A percentile compares a stretch with the other conserved stretches of the same genome.
Conservation (phyloP, 2,797 vertebrate species). For the Sebastes minor region DNA sequence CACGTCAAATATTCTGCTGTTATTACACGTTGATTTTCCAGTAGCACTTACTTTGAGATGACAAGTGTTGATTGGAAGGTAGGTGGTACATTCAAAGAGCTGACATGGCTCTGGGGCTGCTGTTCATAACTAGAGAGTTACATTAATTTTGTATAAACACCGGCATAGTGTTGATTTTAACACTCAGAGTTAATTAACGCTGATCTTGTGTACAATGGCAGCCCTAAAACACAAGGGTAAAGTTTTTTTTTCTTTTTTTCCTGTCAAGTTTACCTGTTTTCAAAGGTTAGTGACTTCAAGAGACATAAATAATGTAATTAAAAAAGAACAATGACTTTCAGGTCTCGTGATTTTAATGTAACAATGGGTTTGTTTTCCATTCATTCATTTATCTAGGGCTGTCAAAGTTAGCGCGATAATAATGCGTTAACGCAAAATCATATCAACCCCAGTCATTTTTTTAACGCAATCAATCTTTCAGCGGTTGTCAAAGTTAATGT, state of each 20-base stretch:
- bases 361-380: neutral
- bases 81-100: constrained; percentile 7
- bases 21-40: neutral
- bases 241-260: neutral
- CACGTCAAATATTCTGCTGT: neutral
- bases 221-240: neutral
- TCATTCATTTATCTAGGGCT: neutral
- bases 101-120: constrained; percentile 8
- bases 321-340: neutral
- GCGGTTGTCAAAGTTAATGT: too few relatives aligned
- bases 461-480: too few relatives aligned
- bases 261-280: neutral
- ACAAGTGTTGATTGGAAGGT: constrained; percentile 38
- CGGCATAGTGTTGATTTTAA: constrained; percentile 9
- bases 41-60: constrained; percentile 22
- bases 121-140: constrained; percentile 17
- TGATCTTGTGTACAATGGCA: neutral
- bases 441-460: too few relatives aligned
- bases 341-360: neutral
- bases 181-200: constrained; percentile 35
- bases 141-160: constrained; percentile 30
- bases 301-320: neutral
- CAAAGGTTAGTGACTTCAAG: neutral
- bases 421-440: too few relatives aligned
- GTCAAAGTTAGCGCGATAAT: too few relatives aligned